Percentiles rank a stretch among this genome's conserved stretches.
These are phyloP conservation scores for Fulica atra DNA, from an alignment of 2,113 vertebrate genomes.

Conservation along the genomic window DNA sequence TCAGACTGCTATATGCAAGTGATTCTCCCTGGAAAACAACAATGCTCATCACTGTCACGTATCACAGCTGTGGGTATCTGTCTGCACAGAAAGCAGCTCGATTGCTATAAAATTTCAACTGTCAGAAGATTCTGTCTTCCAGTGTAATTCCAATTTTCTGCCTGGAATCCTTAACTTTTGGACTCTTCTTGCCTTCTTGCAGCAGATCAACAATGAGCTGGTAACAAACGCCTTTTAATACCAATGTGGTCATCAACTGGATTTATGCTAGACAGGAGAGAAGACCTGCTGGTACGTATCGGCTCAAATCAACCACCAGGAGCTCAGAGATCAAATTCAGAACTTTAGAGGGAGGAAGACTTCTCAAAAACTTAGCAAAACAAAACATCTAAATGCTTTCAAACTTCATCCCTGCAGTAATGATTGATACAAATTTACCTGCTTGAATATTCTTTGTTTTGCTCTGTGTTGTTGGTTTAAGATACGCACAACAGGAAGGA, in stretches of 20 bases:
- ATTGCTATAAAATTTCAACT: background rate
- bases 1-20: background rate
- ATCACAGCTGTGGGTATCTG: background rate
- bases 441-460: background rate
- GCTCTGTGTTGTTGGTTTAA: background rate
- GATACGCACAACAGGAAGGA: background rate
- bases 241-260: background rate
- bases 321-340: background rate
- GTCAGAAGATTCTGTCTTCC: background rate
- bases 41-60: background rate
- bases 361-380: background rate
- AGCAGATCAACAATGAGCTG: background rate
- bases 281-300: accelerated
- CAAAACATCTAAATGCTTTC: background rate
- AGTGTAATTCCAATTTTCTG: background rate
- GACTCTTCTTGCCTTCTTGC: background rate
- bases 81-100: background rate
- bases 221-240: background rate
- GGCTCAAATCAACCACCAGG: background rate
- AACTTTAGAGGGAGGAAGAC: background rate
- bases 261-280: background rate
- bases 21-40: background rate
- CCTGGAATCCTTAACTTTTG: background rate
- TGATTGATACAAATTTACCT: background rate
- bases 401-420: background rate